Base-by-base conservation (phyloP, 2,797 vertebrate species). In the Schizothorax lantsangensis region DNA sequence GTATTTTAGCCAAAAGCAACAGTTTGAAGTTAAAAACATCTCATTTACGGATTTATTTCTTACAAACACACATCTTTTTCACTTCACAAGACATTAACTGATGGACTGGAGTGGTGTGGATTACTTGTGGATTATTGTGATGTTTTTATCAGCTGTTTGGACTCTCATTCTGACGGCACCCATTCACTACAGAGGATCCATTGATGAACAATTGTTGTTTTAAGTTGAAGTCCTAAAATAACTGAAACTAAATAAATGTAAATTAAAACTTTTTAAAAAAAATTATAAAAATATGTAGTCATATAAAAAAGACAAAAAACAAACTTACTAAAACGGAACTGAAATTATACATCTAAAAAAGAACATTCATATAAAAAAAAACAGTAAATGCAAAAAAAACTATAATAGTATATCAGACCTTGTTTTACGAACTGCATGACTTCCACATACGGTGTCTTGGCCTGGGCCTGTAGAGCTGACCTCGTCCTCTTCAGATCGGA, bases 401-500 rank as follows among this genome's bases (percentile, higher is more conserved):
- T 52, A 19, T n/a, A 17, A 66, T 33, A 33, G 26, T 66, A 33
- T 33, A 33, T 68, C 15, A 19, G 15, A 96, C 95, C 92, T 77
- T 87, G 62, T 66, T 68, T 91, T 89, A 92, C 90, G 33, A 92
- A 83, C 2, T 49, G 89, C 64, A 90, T 88, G 47, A 90, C 91
- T 52, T 95, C 94, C 84, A 91, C 21, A 10, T 36, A 47, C n/a
- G 92, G 89, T 33, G 74, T 92, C 88, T 88, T 95, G 73, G 93
- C n/a, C 1, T 94, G 92, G 40, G 90, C 1, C 69, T 91, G 88
- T 0, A 95, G 86, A 3, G 88, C 69, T 6, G 93, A 75, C 92
- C 95, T 91, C 57, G 92, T 96, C 79, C 90, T 96, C 93, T 96
- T 97, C 89, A 97, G 90, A 0, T 91, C 84, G 0, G 86, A 92